Base-by-base conservation (phyloP, 2,888 invertebrate genomes). In the Drosophila emarginata region DNA sequence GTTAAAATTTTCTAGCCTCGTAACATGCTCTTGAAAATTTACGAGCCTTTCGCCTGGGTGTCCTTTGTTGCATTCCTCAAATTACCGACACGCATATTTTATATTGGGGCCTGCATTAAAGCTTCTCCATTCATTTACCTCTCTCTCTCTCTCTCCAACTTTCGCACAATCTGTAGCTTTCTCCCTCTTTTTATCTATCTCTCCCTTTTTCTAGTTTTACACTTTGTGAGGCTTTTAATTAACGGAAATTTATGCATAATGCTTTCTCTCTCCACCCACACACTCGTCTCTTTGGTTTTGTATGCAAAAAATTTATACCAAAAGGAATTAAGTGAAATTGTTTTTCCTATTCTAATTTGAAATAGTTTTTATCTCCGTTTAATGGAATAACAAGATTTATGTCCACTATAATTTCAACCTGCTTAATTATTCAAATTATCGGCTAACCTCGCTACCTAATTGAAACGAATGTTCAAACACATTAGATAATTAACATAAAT, bases 21-120 rank as follows among this genome's bases (percentile, higher is more conserved):
- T 21, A 37, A 59, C 72, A 32, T 68, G 77, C 82, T 74, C 72
- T 77, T 74, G 64, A 5, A 64, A 87, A 83, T 83, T 83, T 85
- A 83, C 87, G 88, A 76, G 72, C 72, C 68, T 74, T 67, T 74
- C 58, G 79, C 78, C 76, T 36, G 32, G 54, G 18, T 54, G 54
- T 54, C 45, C 66, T 71, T 60, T 65, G 71, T 71, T 77, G 87
- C 88, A 85, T 85, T 84, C 84, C 74, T 85, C 84, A 85, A 85
- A 85, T 85, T 88, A 86, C 84, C 67, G 79, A 83, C 84, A 79
- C 87, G 74, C 87, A 86, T 88, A 87, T 76, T 83, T 88, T 88
- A 87, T 78, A 80, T 86, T 12, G 66, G 78, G 74, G 63, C 64
- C 74, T 60, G 78, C 85, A 87, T 81, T 80, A 87, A 69, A 77